Evolutionary conservation across 1,140 invertebrate species (phyloP).

Genomic region (Diorhabda sublineata): DNA sequence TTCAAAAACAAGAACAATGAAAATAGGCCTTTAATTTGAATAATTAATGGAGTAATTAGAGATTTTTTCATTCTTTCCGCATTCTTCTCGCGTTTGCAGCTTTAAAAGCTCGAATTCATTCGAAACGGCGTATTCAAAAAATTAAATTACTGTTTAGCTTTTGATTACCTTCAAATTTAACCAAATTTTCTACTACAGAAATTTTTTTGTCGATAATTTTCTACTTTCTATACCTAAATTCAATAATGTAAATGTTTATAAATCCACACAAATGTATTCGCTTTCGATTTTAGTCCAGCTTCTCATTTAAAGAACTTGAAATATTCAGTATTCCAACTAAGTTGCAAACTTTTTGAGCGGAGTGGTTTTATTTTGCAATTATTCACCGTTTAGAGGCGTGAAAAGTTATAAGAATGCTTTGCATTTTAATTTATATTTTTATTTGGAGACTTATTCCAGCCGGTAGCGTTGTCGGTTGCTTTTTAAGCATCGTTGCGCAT

Average conservation of each 20-base stretch:
- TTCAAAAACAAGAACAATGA: slow-evolving; percentile 8
- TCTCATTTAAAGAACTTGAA: slow-evolving; percentile 9
- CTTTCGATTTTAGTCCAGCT: not conserved
- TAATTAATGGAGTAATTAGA: slow-evolving; percentile 9
- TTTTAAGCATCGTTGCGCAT: not conserved
- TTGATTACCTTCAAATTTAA: too few relatives aligned
- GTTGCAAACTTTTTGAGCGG: slow-evolving; percentile 6
- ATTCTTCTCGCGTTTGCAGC: not conserved
- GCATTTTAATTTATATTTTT: slow-evolving; percentile 16
- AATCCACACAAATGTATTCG: not conserved
- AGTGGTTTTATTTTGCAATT: slow-evolving; percentile 15
- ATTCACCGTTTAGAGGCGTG: slow-evolving; percentile 12
- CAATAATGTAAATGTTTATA: too few relatives aligned
- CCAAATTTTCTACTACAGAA: too few relatives aligned
- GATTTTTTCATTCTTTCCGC: not conserved
- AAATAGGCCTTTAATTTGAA: slow-evolving; percentile 6
- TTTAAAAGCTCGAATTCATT: too few relatives aligned
- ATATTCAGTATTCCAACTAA: slow-evolving; percentile 13
- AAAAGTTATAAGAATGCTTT: slow-evolving; percentile 17
- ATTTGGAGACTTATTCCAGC: slow-evolving; percentile 6
- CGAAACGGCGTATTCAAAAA: too few relatives aligned
- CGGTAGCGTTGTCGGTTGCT: not conserved
- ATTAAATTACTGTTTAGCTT: too few relatives aligned
- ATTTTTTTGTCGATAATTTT: too few relatives aligned
- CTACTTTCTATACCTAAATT: too few relatives aligned